A percentile compares a stretch with the other conserved stretches of the same genome.
Evolutionary conservation across 2,888 invertebrate species (phyloP).

Genomic region (Leptinotarsa juncta): DNA sequence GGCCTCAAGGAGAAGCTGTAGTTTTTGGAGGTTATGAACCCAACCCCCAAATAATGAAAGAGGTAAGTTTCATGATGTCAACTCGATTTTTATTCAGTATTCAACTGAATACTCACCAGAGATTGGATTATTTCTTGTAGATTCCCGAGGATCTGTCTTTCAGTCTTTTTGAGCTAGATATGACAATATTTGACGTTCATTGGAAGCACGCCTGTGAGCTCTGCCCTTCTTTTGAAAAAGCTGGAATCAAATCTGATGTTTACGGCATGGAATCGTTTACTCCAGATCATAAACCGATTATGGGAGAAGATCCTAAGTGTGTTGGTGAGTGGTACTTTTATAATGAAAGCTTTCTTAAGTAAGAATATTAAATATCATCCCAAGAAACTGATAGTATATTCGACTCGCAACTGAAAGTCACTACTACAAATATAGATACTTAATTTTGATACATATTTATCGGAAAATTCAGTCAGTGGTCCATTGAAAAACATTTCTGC

Average conservation of each 20-base stretch:
- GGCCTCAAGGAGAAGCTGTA: conserved; percentile 85
- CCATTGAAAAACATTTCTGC: too few species aligned
- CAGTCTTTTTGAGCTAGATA: conserved; percentile 87
- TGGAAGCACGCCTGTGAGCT: conserved; percentile 78
- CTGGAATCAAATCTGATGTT: conserved; percentile 87
- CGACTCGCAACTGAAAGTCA: too few species aligned
- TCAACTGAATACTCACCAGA: neutral
- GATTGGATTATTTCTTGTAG: conserved; percentile 57
- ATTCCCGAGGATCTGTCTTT: conserved; percentile 84
- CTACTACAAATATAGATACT: too few species aligned
- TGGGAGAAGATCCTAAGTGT: conserved; percentile 81
- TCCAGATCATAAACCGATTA: conserved; percentile 88
- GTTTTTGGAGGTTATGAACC: conserved; percentile 89
- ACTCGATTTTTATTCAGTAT: neutral
- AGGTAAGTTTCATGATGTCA: conserved; percentile 65
- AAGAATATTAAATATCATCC: too few species aligned
- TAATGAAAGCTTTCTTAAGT: neutral
- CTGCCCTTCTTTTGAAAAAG: conserved; percentile 78
- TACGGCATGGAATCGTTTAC: conserved; percentile 95
- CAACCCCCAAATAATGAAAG: conserved; percentile 84
- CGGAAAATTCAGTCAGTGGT: too few species aligned
- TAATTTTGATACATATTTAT: too few species aligned
- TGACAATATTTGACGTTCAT: conserved; percentile 85
- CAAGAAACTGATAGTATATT: too few species aligned
- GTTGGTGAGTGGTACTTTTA: conserved; percentile 65